Base-by-base conservation (phyloP, 2,797 vertebrate species). In the Dendrocincla tyrannina region DNA sequence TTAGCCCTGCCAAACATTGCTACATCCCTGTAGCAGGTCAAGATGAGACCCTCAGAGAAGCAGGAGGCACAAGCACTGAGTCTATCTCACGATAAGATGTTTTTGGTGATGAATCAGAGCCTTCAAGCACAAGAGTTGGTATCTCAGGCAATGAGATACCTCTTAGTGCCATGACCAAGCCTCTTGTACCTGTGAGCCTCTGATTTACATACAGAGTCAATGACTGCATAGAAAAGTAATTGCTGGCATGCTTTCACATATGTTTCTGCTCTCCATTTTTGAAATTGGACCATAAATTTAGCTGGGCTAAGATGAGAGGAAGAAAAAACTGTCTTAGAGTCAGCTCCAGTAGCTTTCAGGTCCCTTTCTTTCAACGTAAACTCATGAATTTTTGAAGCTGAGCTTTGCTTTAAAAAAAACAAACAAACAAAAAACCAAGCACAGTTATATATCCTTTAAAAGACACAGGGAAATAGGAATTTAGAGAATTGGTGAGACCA, bases 241-340 rank as follows among this genome's bases (percentile, higher is more conserved):
- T 96, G 92, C 89, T 93, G 92, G 84, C 81, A 35, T 82, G 91
- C 75, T 93, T 91, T 92, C 79, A 58, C 60, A 24, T 91, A 44
- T 37, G 30, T 83, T 92, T 91, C 89, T 93, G 46, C 82, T 72
- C 78, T 97, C 93, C 82, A 91, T 83, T 96, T 83, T 93, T 93
- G 28, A 91, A 96, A 95, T 96, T 92, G 67, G 59, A 76, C 91
- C 59, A 92, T 96, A 95, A 95, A 95, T 96, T 96, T 75, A 92
- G n/a, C 22, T 11, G 56, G 66, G 14, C 58, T 85, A 53, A 60
- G 56, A 47, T 15, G 30, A 20, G 50, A 89, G 58, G 52, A 28
- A 83, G 55, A 72, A 78, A 76, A 82, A 68, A 28, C 49, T 62
- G 42, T 53, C 55, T 68, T 37, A 24, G 33, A 89, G 25, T 82